These are phyloP conservation scores for Drosophila ironensis DNA, from an alignment of 1,140 invertebrate genomes.

Conservation along the genomic window DNA sequence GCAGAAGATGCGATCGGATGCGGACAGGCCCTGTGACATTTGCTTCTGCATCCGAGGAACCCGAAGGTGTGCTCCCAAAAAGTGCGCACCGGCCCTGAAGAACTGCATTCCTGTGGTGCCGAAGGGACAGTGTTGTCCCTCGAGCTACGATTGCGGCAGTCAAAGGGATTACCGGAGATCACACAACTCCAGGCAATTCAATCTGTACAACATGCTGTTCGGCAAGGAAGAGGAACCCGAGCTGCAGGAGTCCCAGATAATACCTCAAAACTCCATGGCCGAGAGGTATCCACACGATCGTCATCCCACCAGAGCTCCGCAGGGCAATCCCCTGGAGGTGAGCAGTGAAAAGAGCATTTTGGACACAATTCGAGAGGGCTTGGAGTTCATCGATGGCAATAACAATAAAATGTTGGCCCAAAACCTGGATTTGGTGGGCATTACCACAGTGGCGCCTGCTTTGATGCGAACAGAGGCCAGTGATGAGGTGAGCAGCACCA, in stretches of 20 bases:
- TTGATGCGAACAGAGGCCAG: neutral
- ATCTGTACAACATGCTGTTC: slow-evolving; percentile 76
- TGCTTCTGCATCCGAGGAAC: slow-evolving; percentile 91
- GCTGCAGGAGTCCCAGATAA: slow-evolving; percentile 21
- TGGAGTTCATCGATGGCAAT: slow-evolving; percentile 78
- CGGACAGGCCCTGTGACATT: slow-evolving; percentile 87
- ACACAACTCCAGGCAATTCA: slow-evolving; percentile 74
- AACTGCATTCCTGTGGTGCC: slow-evolving; percentile 90
- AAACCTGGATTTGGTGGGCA: slow-evolving; percentile 54
- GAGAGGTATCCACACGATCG: slow-evolving; percentile 69
- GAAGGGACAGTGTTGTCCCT: slow-evolving; percentile 91
- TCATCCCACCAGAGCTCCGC: slow-evolving; percentile 48
- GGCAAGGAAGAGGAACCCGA: slow-evolving; percentile 68
- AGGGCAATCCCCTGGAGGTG: slow-evolving; percentile 23
- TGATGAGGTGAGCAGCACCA: slow-evolving; percentile 22
- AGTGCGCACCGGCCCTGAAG: slow-evolving; percentile 88
- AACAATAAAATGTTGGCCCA: slow-evolving; percentile 72
- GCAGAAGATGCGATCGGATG: slow-evolving; percentile 86
- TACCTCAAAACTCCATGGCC: slow-evolving; percentile 45
- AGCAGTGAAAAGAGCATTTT: slow-evolving; percentile 77
- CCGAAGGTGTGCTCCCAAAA: slow-evolving; percentile 88
- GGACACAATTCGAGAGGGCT: slow-evolving; percentile 72
- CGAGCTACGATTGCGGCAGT: slow-evolving; percentile 91
- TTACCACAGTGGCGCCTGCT: slow-evolving; percentile 16
- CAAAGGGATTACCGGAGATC: slow-evolving; percentile 69